Evolutionary conservation across 2,888 invertebrate genomes (phyloP).

Genomic region (Agrilus biguttatus): DNA sequence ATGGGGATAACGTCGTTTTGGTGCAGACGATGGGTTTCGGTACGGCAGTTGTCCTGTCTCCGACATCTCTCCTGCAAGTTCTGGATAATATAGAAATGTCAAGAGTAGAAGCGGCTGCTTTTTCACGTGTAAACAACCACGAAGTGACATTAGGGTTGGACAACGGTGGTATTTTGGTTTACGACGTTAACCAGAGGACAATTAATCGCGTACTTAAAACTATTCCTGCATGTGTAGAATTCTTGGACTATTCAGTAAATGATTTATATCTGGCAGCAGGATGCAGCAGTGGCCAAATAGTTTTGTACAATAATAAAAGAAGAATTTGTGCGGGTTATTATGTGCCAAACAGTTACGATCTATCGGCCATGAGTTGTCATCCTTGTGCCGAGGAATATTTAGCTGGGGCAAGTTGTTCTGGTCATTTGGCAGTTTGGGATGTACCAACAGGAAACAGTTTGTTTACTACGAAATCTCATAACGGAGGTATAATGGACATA

Average conservation of each 20-base stretch:
- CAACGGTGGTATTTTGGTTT: slow-evolving; percentile 16
- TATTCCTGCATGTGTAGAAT: slow-evolving; percentile 15
- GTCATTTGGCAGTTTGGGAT: slow-evolving; percentile 16
- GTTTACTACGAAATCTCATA: slow-evolving; percentile 7
- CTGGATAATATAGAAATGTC: slow-evolving; percentile 6
- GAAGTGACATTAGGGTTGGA: slow-evolving; percentile 17
- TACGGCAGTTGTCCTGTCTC: slow-evolving; percentile 8
- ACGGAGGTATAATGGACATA: slow-evolving; percentile 9
- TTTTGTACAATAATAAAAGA: slow-evolving; percentile 10
- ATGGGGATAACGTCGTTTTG: slow-evolving; percentile 17
- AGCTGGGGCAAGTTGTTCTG: slow-evolving; percentile 14
- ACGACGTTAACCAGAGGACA: slow-evolving; percentile 15
- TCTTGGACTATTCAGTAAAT: slow-evolving; percentile 18
- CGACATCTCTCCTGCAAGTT: too few relatives aligned
- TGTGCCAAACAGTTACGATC: slow-evolving; percentile 11
- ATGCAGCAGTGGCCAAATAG: slow-evolving; percentile 15
- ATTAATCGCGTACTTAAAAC: slow-evolving; percentile 8
- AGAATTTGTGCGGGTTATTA: slow-evolving; percentile 9
- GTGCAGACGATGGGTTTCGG: slow-evolving; percentile 17
- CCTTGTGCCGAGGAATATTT: slow-evolving; percentile 8
- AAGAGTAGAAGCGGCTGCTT: slow-evolving; percentile 12
- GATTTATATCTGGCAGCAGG: slow-evolving; percentile 17
- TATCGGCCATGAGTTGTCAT: slow-evolving; percentile 14
- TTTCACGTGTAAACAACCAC: slow-evolving; percentile 14
- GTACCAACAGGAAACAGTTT: slow-evolving; percentile 5